Conservation (phyloP, 2,888 invertebrate genomes). For the Leucophenga maculata region DNA sequence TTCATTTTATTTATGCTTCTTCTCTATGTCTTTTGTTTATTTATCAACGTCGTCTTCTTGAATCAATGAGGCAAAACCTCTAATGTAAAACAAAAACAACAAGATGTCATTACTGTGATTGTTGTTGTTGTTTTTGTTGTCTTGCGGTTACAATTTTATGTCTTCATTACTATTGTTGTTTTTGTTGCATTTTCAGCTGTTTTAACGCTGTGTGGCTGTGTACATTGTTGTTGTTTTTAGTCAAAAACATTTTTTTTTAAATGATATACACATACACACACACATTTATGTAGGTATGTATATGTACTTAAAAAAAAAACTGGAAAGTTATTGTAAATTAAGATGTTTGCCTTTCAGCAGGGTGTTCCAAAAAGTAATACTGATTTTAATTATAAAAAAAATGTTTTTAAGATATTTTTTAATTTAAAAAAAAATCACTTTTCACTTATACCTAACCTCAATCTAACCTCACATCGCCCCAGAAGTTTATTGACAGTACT, state of each 20-base stretch:
- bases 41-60: background rate
- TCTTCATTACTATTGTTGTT: slow-evolving; percentile 4
- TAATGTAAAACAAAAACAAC: slow-evolving; percentile 1
- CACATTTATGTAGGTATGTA: slow-evolving; percentile 32
- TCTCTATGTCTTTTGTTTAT: background rate
- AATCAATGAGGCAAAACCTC: background rate
- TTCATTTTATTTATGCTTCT: background rate
- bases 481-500: no score
- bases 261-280: slow-evolving; percentile 2
- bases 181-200: slow-evolving; percentile 8
- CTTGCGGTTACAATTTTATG: slow-evolving; percentile 42
- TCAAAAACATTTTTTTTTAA: background rate
- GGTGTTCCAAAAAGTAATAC: no score
- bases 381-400: no score
- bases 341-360: background rate
- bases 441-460: no score
- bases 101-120: slow-evolving; percentile 24
- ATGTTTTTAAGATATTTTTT: no score
- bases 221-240: slow-evolving; percentile 13
- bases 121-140: slow-evolving; percentile 33
- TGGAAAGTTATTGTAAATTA: slow-evolving; percentile 30
- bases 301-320: background rate
- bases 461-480: no score
- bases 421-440: no score
- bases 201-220: slow-evolving; percentile 31